These are phyloP conservation scores for Eretmochelys imbricata DNA, from an alignment of 2,113 vertebrate species.

Conservation along the genomic window DNA sequence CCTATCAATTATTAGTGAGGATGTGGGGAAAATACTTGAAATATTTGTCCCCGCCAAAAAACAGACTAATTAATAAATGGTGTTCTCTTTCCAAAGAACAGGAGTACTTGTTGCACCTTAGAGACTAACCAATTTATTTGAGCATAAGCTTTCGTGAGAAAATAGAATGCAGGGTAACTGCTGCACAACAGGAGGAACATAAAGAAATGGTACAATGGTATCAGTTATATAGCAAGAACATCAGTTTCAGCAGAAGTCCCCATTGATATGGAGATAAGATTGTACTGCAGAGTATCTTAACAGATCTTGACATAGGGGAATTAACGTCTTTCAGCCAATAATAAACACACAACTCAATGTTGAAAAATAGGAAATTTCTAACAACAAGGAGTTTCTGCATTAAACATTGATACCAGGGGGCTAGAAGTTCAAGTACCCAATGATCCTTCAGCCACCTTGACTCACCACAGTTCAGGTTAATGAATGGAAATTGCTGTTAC, in stretches of 20 bases:
- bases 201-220: not conserved
- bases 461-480: not conserved
- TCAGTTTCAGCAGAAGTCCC: not conserved
- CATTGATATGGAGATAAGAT: not conserved
- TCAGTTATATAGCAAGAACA: not conserved
- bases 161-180: not conserved
- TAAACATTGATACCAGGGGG: not conserved
- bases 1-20: slow-evolving; percentile 1
- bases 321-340: not conserved
- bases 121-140: no score
- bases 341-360: not conserved
- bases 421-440: not conserved
- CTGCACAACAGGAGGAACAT: not conserved
- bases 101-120: no score
- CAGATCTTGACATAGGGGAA: no score
- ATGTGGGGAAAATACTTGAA: not conserved
- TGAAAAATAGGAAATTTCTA: no score
- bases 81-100: not conserved
- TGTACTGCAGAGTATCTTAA: not conserved
- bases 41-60: not conserved
- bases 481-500: not conserved
- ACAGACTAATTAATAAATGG: slow-evolving; percentile 18
- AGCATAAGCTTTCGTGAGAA: not conserved
- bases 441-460: not conserved
- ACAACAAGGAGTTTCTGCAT: not conserved